Percentiles rank a stretch among this genome's conserved stretches.
These are phyloP conservation scores for Psammodynastes pulverulentus DNA, from an alignment of 2,113 vertebrate species.

Conservation along the genomic window DNA sequence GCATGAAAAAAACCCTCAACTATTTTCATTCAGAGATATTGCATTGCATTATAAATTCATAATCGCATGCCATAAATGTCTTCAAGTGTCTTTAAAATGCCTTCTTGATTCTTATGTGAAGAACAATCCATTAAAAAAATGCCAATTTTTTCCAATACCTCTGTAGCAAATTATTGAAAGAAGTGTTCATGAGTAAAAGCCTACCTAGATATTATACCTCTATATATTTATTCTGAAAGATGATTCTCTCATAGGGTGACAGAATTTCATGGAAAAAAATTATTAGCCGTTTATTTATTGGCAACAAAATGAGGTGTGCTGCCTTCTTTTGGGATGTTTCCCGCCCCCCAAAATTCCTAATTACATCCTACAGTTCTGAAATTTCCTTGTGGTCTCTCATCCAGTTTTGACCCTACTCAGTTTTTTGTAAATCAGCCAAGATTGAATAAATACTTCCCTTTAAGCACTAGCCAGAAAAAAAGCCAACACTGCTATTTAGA, in stretches of 20 bases:
- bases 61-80: constrained; percentile 2
- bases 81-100: neutral
- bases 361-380: neutral
- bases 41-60: neutral
- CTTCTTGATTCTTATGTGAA: neutral
- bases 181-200: neutral
- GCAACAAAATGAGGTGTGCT: neutral
- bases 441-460: neutral
- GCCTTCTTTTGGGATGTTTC: neutral
- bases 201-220: neutral
- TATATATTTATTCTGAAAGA: neutral
- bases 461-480: neutral
- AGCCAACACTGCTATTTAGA: neutral
- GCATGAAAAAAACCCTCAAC: neutral
- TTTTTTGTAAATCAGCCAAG: neutral
- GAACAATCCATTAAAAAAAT: neutral
- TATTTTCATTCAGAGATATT: constrained; percentile 10
- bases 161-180: neutral
- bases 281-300: neutral
- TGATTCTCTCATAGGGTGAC: neutral
- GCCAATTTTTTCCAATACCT: neutral
- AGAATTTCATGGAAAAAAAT: neutral
- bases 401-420: neutral
- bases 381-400: neutral
- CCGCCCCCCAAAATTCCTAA: neutral